Conservation (phyloP, 2,797 vertebrate species). For the Helostoma temminkii region DNA sequence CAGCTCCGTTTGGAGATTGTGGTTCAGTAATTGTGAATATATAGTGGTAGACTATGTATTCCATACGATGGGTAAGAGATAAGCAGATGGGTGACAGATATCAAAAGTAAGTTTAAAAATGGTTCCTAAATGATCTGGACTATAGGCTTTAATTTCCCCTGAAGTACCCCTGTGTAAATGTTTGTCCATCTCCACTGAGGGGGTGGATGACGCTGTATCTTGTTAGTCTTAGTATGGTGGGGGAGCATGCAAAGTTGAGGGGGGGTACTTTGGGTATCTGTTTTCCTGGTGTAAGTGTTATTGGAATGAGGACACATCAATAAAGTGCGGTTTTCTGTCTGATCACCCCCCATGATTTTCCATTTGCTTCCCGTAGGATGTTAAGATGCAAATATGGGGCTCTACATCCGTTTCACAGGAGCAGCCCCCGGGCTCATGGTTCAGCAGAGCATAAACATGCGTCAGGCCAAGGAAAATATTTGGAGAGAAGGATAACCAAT, state of each 20-base stretch:
- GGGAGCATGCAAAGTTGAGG: constrained; percentile 11
- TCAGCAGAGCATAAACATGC: constrained; percentile 75
- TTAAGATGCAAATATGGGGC: constrained; percentile 63
- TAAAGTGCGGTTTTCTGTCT: constrained; percentile 27
- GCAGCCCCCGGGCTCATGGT: constrained; percentile 49
- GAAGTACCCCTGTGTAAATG: constrained; percentile 46
- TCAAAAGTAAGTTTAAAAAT: too few relatives aligned
- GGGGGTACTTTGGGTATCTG: constrained; percentile 3
- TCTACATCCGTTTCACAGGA: constrained; percentile 61
- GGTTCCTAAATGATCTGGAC: too few relatives aligned
- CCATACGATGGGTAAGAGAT: too few relatives aligned
- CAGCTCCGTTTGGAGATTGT: too few relatives aligned
- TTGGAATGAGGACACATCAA: constrained; percentile 33
- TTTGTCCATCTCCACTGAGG: constrained; percentile 34
- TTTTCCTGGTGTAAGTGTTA: constrained; percentile 36
- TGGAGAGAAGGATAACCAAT: constrained; percentile 64
- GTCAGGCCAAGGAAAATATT: constrained; percentile 78
- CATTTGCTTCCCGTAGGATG: constrained; percentile 63
- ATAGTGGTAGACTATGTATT: too few relatives aligned
- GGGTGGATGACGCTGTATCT: constrained; percentile 30
- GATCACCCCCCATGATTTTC: constrained; percentile 43
- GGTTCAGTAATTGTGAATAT: too few relatives aligned
- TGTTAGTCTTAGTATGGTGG: constrained; percentile 33
- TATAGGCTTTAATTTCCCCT: constrained; percentile 3
- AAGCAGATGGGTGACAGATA: too few relatives aligned